Base-by-base conservation (phyloP, 2,797 vertebrate genomes). In the Hybognathus amarus region DNA sequence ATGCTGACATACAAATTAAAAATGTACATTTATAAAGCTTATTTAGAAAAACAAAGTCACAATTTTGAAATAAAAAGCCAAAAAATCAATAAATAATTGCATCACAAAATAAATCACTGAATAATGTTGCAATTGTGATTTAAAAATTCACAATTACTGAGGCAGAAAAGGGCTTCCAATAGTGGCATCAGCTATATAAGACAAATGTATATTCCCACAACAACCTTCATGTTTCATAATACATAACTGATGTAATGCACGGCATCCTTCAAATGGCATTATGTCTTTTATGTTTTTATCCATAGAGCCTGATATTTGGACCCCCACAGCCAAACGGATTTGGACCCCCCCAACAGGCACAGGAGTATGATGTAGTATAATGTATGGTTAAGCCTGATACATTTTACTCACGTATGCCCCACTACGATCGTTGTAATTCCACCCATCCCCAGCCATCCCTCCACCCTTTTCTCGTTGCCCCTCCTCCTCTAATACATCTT, bases 401-500 rank as follows among this genome's bases (percentile, higher is more conserved):
- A 95, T 96, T 96, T 96, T 95, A 96, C 95, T 87, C 24, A 59
- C 18, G 93, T 94, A 94, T 93, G 94, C 93, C 95, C 94, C 94
- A 95, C 95, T 96, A 94, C 95, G 94, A 96, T 95, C 95, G 95
- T 94, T 95, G 94, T 96, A 96, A 96, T 95, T 95, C 95, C 83
- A 84, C 74, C 71, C 64, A 71, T 75, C 85, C 79, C 45, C 75
- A 50, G 36, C 78, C 71, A 75, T 83, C 74, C 63, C 81, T 83
- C 75, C 79, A 78, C 75, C 64, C 63, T 79, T 66, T 78, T 73
- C 38, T 68, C 81, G 64, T 59, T 66, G 30, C 63, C 47, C 76
- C 85, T 71, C 70, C 69, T 83, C 52, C 94, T 95, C 95, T 96
- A 96, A 96, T 96, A 95, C 95, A 96, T 94, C 95, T 95, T 95